Base-by-base conservation (phyloP, 1,140 invertebrate genomes). In the Pachypeltis micranthus region DNA sequence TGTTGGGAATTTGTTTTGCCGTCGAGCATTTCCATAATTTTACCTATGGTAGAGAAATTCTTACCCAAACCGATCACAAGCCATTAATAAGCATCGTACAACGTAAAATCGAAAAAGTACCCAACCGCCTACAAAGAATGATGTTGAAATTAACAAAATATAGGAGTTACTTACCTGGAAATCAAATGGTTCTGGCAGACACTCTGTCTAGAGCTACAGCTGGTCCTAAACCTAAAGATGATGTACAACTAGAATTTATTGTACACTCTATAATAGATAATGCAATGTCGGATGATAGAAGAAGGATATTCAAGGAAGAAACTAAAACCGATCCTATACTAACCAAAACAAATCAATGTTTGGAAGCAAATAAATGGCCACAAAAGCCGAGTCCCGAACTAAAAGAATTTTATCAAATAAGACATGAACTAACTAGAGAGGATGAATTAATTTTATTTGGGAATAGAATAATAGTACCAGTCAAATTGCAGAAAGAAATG, bases 1-100 rank as follows among this genome's bases (percentile, higher is more conserved):
- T 66, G 60, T 63, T 66, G 26, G 65, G 31, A 25, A 68, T 74
- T 28, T 34, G 68, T 55, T 72, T 62, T 65, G 66, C 65, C 3
- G 62, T 44, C 44, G 63, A 68, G 60, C 67, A 58, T 24, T 39
- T 39, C 34, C 34, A n/a, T 39, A n/a, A n/a, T n/a, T n/a, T n/a
- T n/a, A n/a, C n/a, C n/a, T n/a, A n/a, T n/a, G n/a, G n/a, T n/a
- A n/a, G n/a, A n/a, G n/a, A n/a, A n/a, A n/a, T n/a, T n/a, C n/a
- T n/a, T 7, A 39, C n/a, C n/a, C 34, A 39, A 39, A 39, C 34
- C 7, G 34, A n/a, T n/a, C 34, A 39, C n/a, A 58, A 58, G 56
- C 56, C 56, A 19, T 16, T 58, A 39, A 39, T 39, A 7, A 39
- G 34, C 34, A 39, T 39, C 7, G 34, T 39, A n/a, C n/a, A n/a